Evolutionary conservation across 2,888 invertebrate species (phyloP), one percentile per base, ranked within the genome.

Genomic region (Cylindroiulus punctatus): DNA sequence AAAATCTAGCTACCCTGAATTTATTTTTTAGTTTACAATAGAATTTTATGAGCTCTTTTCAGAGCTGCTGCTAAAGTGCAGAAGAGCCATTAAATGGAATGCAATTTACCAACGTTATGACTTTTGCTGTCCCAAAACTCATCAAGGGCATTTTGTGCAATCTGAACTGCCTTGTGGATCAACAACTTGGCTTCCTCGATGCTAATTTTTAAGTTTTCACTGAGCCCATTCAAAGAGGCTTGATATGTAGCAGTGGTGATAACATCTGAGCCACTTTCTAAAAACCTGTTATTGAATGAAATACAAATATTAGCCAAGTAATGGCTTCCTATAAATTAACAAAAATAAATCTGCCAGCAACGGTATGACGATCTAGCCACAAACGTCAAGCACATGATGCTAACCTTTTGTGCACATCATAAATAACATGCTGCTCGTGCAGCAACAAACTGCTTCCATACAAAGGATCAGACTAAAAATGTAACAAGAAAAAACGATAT

Each of bases 231-330:
- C 7, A 91, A 92, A 86, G 95, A 95, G 7, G 96, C 95, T 92
- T 98, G 98, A 91, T 98, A 98, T 81, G 96, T 96, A 89, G 96
- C 95, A 65, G 97, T 97, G 90, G 95, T 94, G 89, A 98, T 94
- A 87, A 97, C 92, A 90, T 98, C 95, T 76, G 97, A 95, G 30
- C 98, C 98, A 90, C 96, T 96, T 94, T 92, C 89, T 91, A 92
- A 89, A 89, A 93, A 91, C 82, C 91, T 91, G 84, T 42, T 86
- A 86, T 81, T 36, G 76, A 87, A 88, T 86, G 57, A 81, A 86
- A 81, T 8, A 12, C 17, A 30, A 65, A 26, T 22, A 65, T 65
- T 65, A 26, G 65, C 65, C 65, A 12, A 65, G 26, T 26, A 22
- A 26, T 26, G 22, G 65, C 22, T 22, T 65, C 65, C 26, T 65